Evolutionary conservation across 1,140 invertebrate species (phyloP), one percentile per base, ranked within the genome.

Genomic region (Geopemphigus sp.): DNA sequence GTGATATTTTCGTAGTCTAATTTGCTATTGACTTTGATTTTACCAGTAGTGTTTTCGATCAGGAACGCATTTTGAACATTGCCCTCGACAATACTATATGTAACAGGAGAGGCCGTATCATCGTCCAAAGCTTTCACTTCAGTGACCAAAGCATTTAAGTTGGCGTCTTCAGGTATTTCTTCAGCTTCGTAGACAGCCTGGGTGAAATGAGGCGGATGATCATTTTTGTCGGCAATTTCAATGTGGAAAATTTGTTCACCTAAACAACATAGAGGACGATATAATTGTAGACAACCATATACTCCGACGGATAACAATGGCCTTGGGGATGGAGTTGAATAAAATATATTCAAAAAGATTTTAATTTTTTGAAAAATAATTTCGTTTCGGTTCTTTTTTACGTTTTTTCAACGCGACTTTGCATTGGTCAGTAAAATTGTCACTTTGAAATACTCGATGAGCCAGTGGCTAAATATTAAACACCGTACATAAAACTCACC

Each of bases 201-300:
- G 17, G 90, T 91, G 85, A 96, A 96, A 81, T 89, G 88, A 0
- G 94, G 94, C 14, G 90, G 88, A 85, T 96, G 95, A 84, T 96
- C 96, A 84, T 96, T 95, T 85, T 93, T 94, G 86, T 98, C 96
- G 14, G 92, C 92, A 64, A 98, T 96, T 84, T 92, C 90, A 81
- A 97, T 94, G 81, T 90, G 88, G 83, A 96, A 95, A 74, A 90
- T 89, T 86, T 93, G 91, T 81, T 91, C 88, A 6, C 91, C 86
- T 86, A 83, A 57, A 82, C n/a, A n/a, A n/a, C 15, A 63, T 50
- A 50, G 11, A 50, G n/a, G n/a, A n/a, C n/a, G n/a, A 50, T 1
- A 50, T 50, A 50, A 50, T 39, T 39, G 8, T 39, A 39, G 32
- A 39, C 32, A 39, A 39, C 32, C 32, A 39, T 39, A n/a, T n/a